phyloP scores from a whole-genome alignment of 1,140 invertebrate species.

The Helicoverpa zea region DNA sequence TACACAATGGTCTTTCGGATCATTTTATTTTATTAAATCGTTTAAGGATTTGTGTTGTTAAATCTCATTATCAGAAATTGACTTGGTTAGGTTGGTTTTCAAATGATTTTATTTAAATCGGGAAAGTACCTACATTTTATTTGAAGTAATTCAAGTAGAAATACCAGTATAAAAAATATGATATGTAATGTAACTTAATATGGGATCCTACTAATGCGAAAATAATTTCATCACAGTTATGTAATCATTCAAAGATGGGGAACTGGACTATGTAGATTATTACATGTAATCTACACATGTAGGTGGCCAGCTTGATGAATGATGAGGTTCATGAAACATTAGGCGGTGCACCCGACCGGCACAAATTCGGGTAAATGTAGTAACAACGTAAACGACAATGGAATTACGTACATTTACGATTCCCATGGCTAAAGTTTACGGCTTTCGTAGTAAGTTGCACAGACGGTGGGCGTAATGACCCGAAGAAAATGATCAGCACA shows the following conservation, averaged over 20 bases:
- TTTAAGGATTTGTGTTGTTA: too few relatives aligned
- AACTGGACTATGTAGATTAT: constrained; percentile 23
- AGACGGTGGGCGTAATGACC: constrained; percentile 16
- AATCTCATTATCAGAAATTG: not conserved
- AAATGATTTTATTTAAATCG: not conserved
- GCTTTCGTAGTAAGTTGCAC: constrained; percentile 14
- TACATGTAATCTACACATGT: constrained; percentile 33
- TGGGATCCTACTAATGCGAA: constrained; percentile 50
- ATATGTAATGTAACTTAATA: constrained; percentile 26
- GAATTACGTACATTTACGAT: constrained; percentile 53
- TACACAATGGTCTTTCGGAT: not conserved
- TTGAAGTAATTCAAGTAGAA: not conserved
- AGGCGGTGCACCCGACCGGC: constrained; percentile 53
- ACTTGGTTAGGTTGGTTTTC: not conserved
- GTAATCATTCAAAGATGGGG: constrained; percentile 9
- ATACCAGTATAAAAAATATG: constrained; percentile 12
- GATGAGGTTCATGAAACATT: constrained; percentile 56
- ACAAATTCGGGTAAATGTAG: constrained; percentile 54
- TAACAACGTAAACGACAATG: constrained; percentile 55
- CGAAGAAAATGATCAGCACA: not conserved
- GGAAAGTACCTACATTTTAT: too few relatives aligned
- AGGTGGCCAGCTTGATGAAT: constrained; percentile 50
- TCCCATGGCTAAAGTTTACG: constrained; percentile 48
- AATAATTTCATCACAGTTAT: constrained; percentile 55
- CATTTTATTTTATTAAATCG: too few relatives aligned